Evolutionary conservation across 2,797 vertebrate genomes (phyloP).

Genomic region (Labeo calbasu): DNA sequence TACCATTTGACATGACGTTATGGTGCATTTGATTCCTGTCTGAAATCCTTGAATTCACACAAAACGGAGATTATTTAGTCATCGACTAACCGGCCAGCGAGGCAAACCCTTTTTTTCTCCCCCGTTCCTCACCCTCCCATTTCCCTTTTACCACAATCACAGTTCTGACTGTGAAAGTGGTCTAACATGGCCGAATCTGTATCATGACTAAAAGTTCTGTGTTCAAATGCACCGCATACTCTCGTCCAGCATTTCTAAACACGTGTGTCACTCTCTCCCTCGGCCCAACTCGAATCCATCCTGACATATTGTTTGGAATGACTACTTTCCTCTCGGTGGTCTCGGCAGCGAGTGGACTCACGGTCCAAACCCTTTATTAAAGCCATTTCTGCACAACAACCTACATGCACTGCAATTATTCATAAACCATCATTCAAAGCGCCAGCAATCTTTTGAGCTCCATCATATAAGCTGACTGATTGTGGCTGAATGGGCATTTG

Average conservation of each 20-base stretch:
- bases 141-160: conserved; percentile 40
- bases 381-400: conserved; percentile 49
- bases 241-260: not conserved
- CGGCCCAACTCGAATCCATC: conserved; percentile 31
- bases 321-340: conserved; percentile 24
- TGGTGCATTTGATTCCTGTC: not conserved
- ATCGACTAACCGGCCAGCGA: not conserved
- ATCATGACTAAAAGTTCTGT: conserved; percentile 41
- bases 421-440: conserved; percentile 48
- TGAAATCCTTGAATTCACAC: not conserved
- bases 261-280: conserved; percentile 10
- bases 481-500: conserved; percentile 56
- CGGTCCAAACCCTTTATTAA: conserved; percentile 50
- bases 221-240: conserved; percentile 40
- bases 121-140: conserved; percentile 1
- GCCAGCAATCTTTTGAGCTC: conserved; percentile 38
- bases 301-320: conserved; percentile 43
- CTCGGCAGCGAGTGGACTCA: conserved; percentile 28
- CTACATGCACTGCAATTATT: conserved; percentile 52
- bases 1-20: not conserved
- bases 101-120: not conserved
- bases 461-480: conserved; percentile 45
- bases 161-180: conserved; percentile 30
- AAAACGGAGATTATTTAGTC: not conserved
- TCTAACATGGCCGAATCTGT: conserved; percentile 17